A percentile compares a stretch with the other conserved stretches of the same genome.
Conservation (phyloP, 1,140 invertebrate species). For the Bemisia tabaci region DNA sequence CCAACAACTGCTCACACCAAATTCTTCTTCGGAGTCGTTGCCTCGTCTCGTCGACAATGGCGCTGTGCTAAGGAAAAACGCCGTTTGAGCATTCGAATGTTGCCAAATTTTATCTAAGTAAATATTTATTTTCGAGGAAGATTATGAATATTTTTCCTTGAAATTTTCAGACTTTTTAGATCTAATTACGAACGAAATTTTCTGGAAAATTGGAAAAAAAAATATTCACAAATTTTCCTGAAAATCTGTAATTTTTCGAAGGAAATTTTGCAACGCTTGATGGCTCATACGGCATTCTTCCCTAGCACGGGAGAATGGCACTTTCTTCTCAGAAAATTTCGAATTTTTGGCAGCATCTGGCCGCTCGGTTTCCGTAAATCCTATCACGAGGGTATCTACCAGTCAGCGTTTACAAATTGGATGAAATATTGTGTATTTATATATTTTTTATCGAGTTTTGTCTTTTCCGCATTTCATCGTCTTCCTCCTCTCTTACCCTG, state of each 20-base stretch:
- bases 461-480: background rate
- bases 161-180: too few relatives aligned
- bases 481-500: background rate
- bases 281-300: background rate
- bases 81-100: too few relatives aligned
- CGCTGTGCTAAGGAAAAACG: too few relatives aligned
- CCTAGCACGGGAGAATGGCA: too few relatives aligned
- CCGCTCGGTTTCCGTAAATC: background rate
- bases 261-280: background rate
- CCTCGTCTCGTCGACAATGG: too few relatives aligned
- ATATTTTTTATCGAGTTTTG: background rate
- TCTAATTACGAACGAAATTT: too few relatives aligned
- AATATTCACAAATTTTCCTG: background rate
- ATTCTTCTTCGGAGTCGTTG: too few relatives aligned
- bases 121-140: too few relatives aligned
- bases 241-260: background rate
- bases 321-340: background rate
- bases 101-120: too few relatives aligned
- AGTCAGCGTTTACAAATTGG: background rate
- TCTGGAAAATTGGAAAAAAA: too few relatives aligned
- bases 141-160: too few relatives aligned
- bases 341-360: background rate
- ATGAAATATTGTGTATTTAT: background rate
- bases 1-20: background rate
- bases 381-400: background rate